Percentiles rank a stretch among this genome's conserved stretches.
Evolutionary conservation across 2,888 invertebrate genomes (phyloP).

Genomic region (Notocelia uddmanniana): DNA sequence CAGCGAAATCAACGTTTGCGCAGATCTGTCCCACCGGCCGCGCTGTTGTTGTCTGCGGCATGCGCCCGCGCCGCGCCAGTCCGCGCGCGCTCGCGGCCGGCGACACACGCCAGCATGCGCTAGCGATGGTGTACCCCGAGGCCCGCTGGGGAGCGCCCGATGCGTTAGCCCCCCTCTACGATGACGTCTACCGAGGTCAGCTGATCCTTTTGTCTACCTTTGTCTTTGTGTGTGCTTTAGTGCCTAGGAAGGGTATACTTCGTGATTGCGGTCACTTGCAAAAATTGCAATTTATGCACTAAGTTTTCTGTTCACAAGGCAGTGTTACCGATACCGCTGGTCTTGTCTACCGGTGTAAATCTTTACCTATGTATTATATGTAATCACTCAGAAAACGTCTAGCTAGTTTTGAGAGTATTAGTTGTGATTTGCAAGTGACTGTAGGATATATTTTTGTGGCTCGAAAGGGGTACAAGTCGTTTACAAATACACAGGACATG

Average conservation of each 20-base stretch:
- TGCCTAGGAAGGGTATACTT: too few species aligned
- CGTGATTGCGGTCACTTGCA: not conserved
- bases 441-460: not conserved
- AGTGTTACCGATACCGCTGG: not conserved
- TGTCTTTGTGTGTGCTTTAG: not conserved
- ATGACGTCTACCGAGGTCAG: slow-evolving; percentile 89
- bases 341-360: not conserved
- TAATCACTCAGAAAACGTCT: not conserved
- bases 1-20: not conserved
- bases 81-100: slow-evolving; percentile 28
- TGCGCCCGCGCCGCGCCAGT: slow-evolving; percentile 22
- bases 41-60: slow-evolving; percentile 4
- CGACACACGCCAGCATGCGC: slow-evolving; percentile 72
- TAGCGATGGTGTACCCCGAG: slow-evolving; percentile 88
- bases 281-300: not conserved
- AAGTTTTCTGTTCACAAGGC: not conserved
- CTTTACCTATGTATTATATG: not conserved
- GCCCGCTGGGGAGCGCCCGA: slow-evolving; percentile 87
- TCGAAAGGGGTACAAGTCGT: not conserved
- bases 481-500: not conserved
- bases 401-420: not conserved
- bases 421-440: slow-evolving; percentile 1
- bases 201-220: slow-evolving; percentile 53
- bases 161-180: slow-evolving; percentile 88
- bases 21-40: not conserved